Percentiles rank a stretch among this genome's conserved stretches.
phyloP scores from a whole-genome alignment of 2,888 invertebrate species.

The Ecliptopera silaceata region DNA sequence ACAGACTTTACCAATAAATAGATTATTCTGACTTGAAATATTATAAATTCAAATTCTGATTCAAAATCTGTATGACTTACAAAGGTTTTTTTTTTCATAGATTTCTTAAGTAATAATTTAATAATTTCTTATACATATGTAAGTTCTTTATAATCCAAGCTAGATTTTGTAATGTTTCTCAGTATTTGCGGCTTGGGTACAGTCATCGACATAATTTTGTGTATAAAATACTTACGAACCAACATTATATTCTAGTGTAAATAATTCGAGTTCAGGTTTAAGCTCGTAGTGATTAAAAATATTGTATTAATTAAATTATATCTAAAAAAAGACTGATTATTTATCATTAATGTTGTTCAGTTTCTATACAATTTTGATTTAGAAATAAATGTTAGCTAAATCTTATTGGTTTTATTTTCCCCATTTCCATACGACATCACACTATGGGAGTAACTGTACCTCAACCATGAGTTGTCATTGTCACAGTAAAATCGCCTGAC shows the following conservation, averaged over 20 bases:
- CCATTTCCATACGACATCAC: too few species aligned
- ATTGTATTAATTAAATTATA: conserved; percentile 61
- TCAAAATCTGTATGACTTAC: too few species aligned
- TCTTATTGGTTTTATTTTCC: conserved; percentile 2
- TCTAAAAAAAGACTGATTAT: conserved; percentile 78
- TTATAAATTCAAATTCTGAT: too few species aligned
- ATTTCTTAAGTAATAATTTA: too few species aligned
- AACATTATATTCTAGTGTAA: background rate
- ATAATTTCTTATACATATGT: too few species aligned
- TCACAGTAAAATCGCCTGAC: too few species aligned
- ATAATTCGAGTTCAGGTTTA: conserved; percentile 33
- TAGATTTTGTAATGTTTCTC: background rate
- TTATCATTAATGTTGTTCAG: conserved; percentile 63
- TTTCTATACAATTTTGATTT: conserved; percentile 67
- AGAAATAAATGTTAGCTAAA: conserved; percentile 72
- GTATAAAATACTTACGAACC: background rate
- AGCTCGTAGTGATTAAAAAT: conserved; percentile 46
- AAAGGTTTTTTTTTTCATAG: too few species aligned
- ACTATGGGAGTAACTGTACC: too few species aligned
- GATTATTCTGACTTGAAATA: too few species aligned
- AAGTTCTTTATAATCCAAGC: background rate
- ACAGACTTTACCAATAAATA: too few species aligned
- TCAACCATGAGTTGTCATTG: too few species aligned
- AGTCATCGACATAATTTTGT: background rate
- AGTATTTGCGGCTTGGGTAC: background rate